Evolutionary conservation across 1,140 invertebrate genomes (phyloP).

Genomic region (Ceratina japonica): DNA sequence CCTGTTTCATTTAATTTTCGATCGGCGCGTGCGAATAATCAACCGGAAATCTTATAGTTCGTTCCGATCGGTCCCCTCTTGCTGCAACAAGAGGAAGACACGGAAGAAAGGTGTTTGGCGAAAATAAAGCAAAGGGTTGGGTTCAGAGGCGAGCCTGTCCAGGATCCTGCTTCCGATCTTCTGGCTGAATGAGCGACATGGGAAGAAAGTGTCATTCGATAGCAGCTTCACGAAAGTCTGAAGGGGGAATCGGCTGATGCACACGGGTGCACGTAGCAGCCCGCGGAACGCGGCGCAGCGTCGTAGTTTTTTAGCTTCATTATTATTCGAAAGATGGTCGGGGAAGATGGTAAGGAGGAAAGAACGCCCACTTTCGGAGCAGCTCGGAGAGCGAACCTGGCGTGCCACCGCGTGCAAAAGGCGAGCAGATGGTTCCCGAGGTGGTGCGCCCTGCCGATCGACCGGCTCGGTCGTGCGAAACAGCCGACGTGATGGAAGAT

Average conservation of each 20-base stretch:
- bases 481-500: neutral
- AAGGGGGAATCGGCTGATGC: conserved; percentile 3
- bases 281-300: neutral
- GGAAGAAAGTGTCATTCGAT: conserved; percentile 60
- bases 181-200: conserved; percentile 33
- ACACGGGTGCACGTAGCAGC: neutral
- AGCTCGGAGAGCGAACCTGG: conserved; percentile 57
- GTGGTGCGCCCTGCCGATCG: conserved; percentile 51
- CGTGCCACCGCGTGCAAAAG: conserved; percentile 33
- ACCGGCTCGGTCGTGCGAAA: conserved; percentile 45
- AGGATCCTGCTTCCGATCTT: conserved; percentile 60
- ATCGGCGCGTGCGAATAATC: conserved; percentile 47
- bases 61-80: conserved; percentile 60
- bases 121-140: neutral
- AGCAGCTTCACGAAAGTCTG: conserved; percentile 8
- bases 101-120: conserved; percentile 24
- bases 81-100: conserved; percentile 22
- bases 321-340: conserved; percentile 29
- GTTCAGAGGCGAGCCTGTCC: conserved; percentile 17
- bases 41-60: conserved; percentile 69
- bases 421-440: conserved; percentile 69
- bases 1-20: conserved; percentile 34
- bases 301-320: conserved; percentile 16
- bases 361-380: conserved; percentile 67
- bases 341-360: conserved; percentile 35